Percentiles rank a stretch among this genome's conserved stretches.
Conservation (phyloP, 2,797 vertebrate species). For the Margarornis squamiger region DNA sequence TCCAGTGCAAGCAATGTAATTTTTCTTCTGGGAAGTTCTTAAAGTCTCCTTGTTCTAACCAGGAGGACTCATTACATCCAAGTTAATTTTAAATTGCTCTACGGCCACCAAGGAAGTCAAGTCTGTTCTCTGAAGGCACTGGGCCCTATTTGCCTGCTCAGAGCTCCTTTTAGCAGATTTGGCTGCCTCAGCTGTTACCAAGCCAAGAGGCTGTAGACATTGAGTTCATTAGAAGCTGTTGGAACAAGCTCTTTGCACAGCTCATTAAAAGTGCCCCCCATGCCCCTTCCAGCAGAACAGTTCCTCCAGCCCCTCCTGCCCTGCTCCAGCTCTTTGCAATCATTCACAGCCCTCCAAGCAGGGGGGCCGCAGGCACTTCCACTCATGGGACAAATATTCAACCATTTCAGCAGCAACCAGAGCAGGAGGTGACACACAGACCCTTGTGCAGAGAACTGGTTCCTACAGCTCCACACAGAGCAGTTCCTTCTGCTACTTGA, state of each 20-base stretch:
- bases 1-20: background rate
- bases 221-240: conserved; percentile 74
- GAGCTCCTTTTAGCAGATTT: conserved; percentile 58
- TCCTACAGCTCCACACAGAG: background rate
- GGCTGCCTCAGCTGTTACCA: conserved; percentile 60
- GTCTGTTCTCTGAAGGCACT: conserved; percentile 44
- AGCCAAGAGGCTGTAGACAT: conserved; percentile 53
- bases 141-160: conserved; percentile 47
- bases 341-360: conserved; percentile 41
- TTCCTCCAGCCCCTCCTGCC: conserved; percentile 17
- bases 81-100: conserved; percentile 56
- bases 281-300: conserved; percentile 51
- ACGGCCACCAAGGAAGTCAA: conserved; percentile 41
- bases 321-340: conserved; percentile 51
- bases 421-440: background rate
- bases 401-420: conserved; percentile 19
- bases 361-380: background rate
- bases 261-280: conserved; percentile 73
- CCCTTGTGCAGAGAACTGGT: background rate
- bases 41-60: conserved; percentile 16
- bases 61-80: conserved; percentile 8
- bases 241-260: conserved; percentile 66
- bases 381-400: background rate
- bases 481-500: background rate
- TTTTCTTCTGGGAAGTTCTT: conserved; percentile 5